These are phyloP conservation scores for Lamellibrachia luymesi DNA, from an alignment of 1,140 invertebrate species.

Conservation along the genomic window DNA sequence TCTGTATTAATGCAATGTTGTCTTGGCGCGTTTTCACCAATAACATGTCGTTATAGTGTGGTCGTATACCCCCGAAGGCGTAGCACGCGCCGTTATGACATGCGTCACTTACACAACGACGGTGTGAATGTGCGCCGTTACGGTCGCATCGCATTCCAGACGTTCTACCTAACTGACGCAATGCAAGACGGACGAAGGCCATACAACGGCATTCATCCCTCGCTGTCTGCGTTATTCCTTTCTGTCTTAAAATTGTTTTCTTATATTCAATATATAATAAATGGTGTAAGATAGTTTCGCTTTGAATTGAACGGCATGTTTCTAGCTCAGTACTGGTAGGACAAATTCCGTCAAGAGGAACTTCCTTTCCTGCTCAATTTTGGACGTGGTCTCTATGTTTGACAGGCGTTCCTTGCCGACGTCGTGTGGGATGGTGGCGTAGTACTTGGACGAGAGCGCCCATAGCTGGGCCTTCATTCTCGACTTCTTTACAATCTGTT, in stretches of 20 bases:
- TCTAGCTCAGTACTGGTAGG: neutral
- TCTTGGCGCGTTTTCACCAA: too few species aligned
- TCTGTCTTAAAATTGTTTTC: neutral
- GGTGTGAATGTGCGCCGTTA: neutral
- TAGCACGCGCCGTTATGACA: neutral
- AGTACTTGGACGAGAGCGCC: neutral
- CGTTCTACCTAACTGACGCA: neutral
- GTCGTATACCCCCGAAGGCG: too few species aligned
- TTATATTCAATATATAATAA: neutral
- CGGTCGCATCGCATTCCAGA: neutral
- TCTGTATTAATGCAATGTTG: too few species aligned
- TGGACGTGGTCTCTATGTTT: neutral
- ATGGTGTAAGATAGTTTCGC: neutral
- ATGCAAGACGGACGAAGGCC: neutral
- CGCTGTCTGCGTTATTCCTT: neutral
- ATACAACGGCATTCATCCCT: neutral
- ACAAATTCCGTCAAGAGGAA: neutral
- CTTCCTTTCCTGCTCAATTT: neutral
- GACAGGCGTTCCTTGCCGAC: neutral
- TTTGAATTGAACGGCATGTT: neutral
- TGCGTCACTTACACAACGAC: neutral
- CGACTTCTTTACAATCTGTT: neutral
- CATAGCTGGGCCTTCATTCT: neutral
- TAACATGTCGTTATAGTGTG: too few species aligned
- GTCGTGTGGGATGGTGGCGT: neutral